Evolutionary conservation across 2,888 invertebrate genomes (phyloP), one percentile per base, ranked within the genome.

Genomic region (Drosophila putrida): DNA sequence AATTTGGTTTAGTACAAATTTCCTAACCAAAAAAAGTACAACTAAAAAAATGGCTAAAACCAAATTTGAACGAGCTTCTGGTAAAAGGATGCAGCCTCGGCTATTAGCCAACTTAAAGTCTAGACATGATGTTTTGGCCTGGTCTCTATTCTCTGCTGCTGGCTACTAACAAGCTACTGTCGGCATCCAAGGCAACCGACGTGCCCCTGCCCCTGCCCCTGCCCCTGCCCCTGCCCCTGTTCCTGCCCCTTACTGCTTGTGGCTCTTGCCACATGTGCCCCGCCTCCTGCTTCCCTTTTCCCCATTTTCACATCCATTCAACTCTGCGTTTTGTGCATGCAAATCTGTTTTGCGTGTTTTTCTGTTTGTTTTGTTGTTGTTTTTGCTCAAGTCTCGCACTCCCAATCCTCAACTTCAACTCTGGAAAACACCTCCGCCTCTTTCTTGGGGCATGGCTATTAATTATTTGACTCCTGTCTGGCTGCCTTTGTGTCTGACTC

Each of bases 71-170:
- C 68, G 60, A 76, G 68, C 47, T 35, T 20, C 41, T 39, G 28
- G 44, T 74, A 75, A 72, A 71, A 78, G 57, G 71, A 65, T 51
- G 69, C 66, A 43, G 77, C 64, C 54, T 77, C 46, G 55, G 75
- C 84, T 87, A 87, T 84, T 84, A 84, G 87, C 82, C 84, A 84
- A 84, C 87, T 82, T 84, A 72, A 84, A 84, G 84, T 84, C 87
- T 82, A 87, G 87, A 87, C 87, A 72, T 53, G 60, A 33, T 33
- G 31, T 25, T 41, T 25, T 41, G 62, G 59, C 36, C 35, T 59
- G 57, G 38, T 53, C 41, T 46, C 28, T 20, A n/a, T n/a, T n/a
- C n/a, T 13, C 50, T 39, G 49, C n/a, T 35, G 28, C 51, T 47
- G 47, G 68, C 65, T 73, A 71, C 65, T 81, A 81, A 81, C 81